Base-by-base conservation (phyloP, 2,797 vertebrate genomes). In the Myiotriccus ornatus region DNA sequence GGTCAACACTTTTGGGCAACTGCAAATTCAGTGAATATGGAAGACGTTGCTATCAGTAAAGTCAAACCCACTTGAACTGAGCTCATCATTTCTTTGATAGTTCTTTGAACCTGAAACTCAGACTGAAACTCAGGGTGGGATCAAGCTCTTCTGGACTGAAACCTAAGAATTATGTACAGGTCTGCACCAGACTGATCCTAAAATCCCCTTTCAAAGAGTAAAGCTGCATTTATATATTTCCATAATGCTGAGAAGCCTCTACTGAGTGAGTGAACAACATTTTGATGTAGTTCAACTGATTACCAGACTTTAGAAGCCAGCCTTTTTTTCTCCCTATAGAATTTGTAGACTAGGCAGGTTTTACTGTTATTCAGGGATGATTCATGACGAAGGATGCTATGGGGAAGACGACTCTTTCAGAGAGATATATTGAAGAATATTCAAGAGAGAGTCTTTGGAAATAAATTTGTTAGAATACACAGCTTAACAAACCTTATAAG, bases 51-150 rank as follows among this genome's bases (percentile, higher is more conserved):
- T 70, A 71, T 47, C 57, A 57, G 15, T 30, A 7, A 69, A 85
- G 49, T 32, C n/a, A 92, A 84, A 35, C 4, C 4, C 44, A 46
- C 41, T 93, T 57, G 55, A 68, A 76, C 0, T 59, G 60, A 86
- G 18, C 79, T 91, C 4, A 10, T 34, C 0, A 37, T 63, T 78
- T 94, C 34, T 88, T 41, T 59, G 41, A 22, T 5, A 82, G 49
- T 17, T 63, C 28, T 81, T 73, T 60, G 49, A 94, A 91, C 16
- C 21, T 52, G 35, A 52, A 95, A 85, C 62, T 92, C 67, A 63
- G 77, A 84, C 70, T 35, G 9, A 93, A 85, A 67, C 37, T 94
- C 47, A 12, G 18, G 41, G n/a, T 56, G 37, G 37, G 52, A 93
- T 84, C 64, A 86, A 83, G 39, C 17, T 75, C n/a, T 76, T 76